Percentiles rank a stretch among this genome's conserved stretches.
Evolutionary conservation across 2,888 invertebrate genomes (phyloP).

Genomic region (Tricholauxania praeusta): DNA sequence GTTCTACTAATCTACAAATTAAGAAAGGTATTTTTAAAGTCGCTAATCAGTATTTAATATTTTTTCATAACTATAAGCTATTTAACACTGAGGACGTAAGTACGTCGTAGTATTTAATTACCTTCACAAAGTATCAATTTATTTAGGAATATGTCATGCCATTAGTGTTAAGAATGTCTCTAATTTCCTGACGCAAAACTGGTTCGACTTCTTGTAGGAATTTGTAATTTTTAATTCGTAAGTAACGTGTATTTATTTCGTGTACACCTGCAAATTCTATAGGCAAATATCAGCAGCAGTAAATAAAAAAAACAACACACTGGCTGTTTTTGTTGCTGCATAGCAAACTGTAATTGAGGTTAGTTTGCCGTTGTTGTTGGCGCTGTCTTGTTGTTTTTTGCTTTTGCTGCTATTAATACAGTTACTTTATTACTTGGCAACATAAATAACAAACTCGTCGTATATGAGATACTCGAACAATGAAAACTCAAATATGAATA

Average conservation of each 20-base stretch:
- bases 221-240: too few species aligned
- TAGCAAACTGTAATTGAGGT: constrained; percentile 31
- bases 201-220: too few species aligned
- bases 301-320: too few species aligned
- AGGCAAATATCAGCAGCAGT: background rate
- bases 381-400: constrained; percentile 3
- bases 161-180: constrained; percentile 45
- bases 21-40: too few species aligned
- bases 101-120: too few species aligned
- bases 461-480: background rate
- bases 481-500: background rate
- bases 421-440: too few species aligned
- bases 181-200: constrained; percentile 7
- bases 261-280: background rate
- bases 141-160: constrained; percentile 10
- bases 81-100: too few species aligned
- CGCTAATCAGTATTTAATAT: too few species aligned
- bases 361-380: constrained; percentile 22
- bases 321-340: constrained; percentile 18
- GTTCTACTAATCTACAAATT: too few species aligned
- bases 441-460: background rate
- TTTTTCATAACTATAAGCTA: too few species aligned
- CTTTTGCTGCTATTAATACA: too few species aligned
- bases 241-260: background rate
- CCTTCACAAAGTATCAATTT: too few species aligned